phyloP scores from a whole-genome alignment of 2,113 vertebrate species.

The Oryzias woworae region DNA sequence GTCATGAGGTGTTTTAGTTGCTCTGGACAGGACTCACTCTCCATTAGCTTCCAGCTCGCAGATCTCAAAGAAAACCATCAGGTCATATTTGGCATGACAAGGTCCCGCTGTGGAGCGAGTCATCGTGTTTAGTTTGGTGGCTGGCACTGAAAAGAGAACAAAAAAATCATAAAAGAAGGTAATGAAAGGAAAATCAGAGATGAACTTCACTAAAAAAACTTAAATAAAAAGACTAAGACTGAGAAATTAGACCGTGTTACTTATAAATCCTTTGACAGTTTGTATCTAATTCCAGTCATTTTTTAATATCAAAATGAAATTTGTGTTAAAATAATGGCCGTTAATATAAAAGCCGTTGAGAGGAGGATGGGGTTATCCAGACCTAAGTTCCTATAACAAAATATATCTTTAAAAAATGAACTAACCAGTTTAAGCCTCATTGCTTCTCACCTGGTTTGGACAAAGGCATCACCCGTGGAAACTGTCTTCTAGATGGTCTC shows the following conservation, averaged over 20 bases:
- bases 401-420: too few relatives aligned
- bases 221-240: not conserved
- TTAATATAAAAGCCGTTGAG: too few relatives aligned
- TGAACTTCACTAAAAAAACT: not conserved
- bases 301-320: too few relatives aligned
- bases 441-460: constrained; percentile 91
- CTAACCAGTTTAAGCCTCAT: not conserved
- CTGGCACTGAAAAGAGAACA: constrained; percentile 81
- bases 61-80: constrained; percentile 98
- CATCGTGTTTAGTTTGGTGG: constrained; percentile 93
- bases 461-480: constrained; percentile 93
- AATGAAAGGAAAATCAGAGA: too few relatives aligned
- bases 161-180: constrained; percentile 5
- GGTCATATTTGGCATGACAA: constrained; percentile 95
- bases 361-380: too few relatives aligned
- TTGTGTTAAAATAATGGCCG: too few relatives aligned
- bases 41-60: constrained; percentile 97
- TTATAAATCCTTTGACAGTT: too few relatives aligned
- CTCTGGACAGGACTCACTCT: constrained; percentile 83
- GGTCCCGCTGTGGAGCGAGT: constrained; percentile 87
- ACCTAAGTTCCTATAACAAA: too few relatives aligned
- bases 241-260: too few relatives aligned
- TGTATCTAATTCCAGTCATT: too few relatives aligned
- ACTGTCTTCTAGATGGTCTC: constrained; percentile 91
- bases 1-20: not conserved